Evolutionary conservation across 2,113 vertebrate genomes (phyloP).

Genomic region (Todiramphus saurophagus): DNA sequence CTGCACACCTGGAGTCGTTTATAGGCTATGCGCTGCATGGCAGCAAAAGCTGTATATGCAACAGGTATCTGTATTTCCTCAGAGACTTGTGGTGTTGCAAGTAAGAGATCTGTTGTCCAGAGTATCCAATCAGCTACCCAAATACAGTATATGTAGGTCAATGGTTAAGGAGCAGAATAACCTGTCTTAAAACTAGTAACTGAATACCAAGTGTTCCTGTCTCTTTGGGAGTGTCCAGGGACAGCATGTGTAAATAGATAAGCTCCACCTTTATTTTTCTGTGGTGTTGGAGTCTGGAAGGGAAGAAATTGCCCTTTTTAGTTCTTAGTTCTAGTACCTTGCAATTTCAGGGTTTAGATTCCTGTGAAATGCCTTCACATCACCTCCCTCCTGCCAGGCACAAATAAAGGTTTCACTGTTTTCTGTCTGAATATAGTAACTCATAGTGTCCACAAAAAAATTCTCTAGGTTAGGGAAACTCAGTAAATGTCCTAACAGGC

Average conservation of each 20-base stretch:
- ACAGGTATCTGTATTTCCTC: background rate
- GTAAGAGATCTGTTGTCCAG: background rate
- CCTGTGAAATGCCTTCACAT: background rate
- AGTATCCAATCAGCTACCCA: background rate
- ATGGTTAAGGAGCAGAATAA: constrained; percentile 13
- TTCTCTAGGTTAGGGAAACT: background rate
- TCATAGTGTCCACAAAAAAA: background rate
- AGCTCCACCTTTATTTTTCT: constrained; percentile 28
- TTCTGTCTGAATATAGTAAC: constrained; percentile 1
- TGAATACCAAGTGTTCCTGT: background rate
- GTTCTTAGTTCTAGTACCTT: background rate
- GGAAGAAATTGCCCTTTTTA: background rate
- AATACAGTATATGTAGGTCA: background rate
- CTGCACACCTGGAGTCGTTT: background rate
- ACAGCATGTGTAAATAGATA: background rate
- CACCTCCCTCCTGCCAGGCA: background rate
- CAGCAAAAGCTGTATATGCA: background rate
- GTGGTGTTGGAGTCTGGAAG: background rate
- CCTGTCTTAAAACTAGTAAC: background rate
- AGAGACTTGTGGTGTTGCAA: background rate
- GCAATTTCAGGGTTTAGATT: constrained; percentile 19
- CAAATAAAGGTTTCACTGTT: constrained; percentile 16
- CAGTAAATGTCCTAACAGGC: background rate
- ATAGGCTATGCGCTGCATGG: background rate
- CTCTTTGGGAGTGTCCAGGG: background rate